These are phyloP conservation scores for Tromatobia lineatoria DNA, from an alignment of 2,888 invertebrate genomes.

Conservation along the genomic window DNA sequence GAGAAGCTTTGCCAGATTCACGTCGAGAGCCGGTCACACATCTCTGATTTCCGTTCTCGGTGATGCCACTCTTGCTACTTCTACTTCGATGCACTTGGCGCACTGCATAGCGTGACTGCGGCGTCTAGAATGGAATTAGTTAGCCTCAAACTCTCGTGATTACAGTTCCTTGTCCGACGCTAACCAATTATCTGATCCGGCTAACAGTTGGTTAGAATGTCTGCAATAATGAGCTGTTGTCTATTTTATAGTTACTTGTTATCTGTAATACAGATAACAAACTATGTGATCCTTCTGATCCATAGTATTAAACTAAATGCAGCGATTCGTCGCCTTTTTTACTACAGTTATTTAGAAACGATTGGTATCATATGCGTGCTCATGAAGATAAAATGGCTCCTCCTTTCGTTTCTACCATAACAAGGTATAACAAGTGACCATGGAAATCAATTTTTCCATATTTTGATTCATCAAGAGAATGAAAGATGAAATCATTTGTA, in stretches of 20 bases:
- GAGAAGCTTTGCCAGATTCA: constrained; percentile 40
- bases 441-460: not conserved
- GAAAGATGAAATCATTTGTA: not conserved
- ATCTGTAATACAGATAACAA: too few relatives aligned
- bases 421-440: not conserved
- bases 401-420: not conserved
- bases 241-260: too few relatives aligned
- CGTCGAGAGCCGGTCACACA: constrained; percentile 41
- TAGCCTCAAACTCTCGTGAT: not conserved
- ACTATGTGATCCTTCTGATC: too few relatives aligned
- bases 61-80: constrained; percentile 14
- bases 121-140: constrained; percentile 29
- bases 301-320: not conserved
- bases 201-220: not conserved
- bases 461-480: not conserved
- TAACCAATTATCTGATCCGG: not conserved
- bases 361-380: not conserved
- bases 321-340: not conserved
- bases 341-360: not conserved
- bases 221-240: not conserved
- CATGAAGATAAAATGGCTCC: not conserved
- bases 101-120: constrained; percentile 35
- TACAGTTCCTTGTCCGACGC: not conserved
- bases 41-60: constrained; percentile 13
- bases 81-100: constrained; percentile 50